phyloP scores from a whole-genome alignment of 2,888 invertebrate genomes.

The Resseliella maxima region DNA sequence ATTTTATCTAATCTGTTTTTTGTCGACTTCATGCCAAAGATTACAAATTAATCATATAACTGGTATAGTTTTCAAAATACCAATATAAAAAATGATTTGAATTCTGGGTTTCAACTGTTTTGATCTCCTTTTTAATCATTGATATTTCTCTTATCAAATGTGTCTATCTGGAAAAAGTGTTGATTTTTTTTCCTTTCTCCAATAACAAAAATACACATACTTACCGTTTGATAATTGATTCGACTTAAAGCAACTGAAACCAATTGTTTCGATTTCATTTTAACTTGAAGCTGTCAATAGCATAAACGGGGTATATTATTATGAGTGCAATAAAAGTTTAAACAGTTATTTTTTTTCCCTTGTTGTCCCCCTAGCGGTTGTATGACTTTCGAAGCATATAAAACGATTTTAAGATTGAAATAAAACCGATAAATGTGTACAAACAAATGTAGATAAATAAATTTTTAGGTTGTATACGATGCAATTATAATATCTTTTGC shows the following conservation, averaged over 20 bases:
- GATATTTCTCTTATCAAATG: no score
- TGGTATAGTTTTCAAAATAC: no score
- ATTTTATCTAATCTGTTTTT: no score
- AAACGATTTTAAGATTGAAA: neutral
- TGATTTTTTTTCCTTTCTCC: no score
- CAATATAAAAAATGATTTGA: no score
- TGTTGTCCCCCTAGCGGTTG: neutral
- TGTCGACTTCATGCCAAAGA: no score
- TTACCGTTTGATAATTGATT: neutral
- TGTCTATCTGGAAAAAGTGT: no score
- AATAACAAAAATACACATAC: neutral
- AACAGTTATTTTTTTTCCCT: neutral
- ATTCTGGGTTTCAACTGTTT: no score
- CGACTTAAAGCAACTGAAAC: neutral
- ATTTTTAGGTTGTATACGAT: neutral
- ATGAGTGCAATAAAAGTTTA: conserved; percentile 28
- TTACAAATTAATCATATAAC: no score
- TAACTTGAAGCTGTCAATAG: neutral
- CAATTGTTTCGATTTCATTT: neutral
- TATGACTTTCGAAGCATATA: neutral
- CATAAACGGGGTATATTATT: neutral
- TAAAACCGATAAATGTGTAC: no score
- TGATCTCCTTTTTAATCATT: no score
- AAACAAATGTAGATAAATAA: neutral
- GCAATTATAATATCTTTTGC: neutral